Evolutionary conservation across 2,797 vertebrate species (phyloP).

Genomic region (Sternarchorhynchus goeldii): DNA sequence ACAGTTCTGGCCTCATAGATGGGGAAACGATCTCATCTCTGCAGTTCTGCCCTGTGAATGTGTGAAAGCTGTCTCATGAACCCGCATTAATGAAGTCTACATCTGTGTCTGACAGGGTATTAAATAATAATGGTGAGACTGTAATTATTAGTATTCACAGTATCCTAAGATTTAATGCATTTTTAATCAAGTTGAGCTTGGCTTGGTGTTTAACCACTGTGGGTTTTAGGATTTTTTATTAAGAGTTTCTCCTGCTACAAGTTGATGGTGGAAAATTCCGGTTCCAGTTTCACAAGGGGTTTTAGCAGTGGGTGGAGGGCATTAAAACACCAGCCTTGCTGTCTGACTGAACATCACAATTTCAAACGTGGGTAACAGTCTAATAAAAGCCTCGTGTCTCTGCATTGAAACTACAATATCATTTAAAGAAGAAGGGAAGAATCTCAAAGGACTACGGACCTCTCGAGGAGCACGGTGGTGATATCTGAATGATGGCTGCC

Average conservation of each 20-base stretch:
- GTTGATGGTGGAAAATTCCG: constrained; percentile 63
- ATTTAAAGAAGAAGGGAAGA: constrained; percentile 10
- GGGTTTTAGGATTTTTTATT: constrained; percentile 72
- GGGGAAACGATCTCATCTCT: constrained; percentile 67
- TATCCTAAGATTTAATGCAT: constrained; percentile 76
- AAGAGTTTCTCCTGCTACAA: constrained; percentile 68
- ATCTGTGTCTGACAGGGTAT: constrained; percentile 75
- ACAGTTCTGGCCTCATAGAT: constrained; percentile 66
- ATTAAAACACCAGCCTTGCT: constrained; percentile 49
- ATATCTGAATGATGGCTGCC: constrained; percentile 14
- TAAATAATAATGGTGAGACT: constrained; percentile 74
- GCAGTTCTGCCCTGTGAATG: constrained; percentile 69
- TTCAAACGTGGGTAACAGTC: constrained; percentile 60
- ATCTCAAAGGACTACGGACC: constrained; percentile 14
- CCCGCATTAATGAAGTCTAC: constrained; percentile 75
- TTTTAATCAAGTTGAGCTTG: constrained; percentile 78
- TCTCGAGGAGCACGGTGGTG: constrained; percentile 16
- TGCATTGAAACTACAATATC: constrained; percentile 29
- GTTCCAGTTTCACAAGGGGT: constrained; percentile 71
- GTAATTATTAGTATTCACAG: constrained; percentile 77
- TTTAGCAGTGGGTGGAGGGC: constrained; percentile 59
- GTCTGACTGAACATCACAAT: constrained; percentile 52
- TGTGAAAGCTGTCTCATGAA: constrained; percentile 69
- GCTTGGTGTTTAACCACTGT: constrained; percentile 69
- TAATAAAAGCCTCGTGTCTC: constrained; percentile 51